phyloP scores from a whole-genome alignment of 2,797 vertebrate genomes.

The Neostethus bicornis region DNA sequence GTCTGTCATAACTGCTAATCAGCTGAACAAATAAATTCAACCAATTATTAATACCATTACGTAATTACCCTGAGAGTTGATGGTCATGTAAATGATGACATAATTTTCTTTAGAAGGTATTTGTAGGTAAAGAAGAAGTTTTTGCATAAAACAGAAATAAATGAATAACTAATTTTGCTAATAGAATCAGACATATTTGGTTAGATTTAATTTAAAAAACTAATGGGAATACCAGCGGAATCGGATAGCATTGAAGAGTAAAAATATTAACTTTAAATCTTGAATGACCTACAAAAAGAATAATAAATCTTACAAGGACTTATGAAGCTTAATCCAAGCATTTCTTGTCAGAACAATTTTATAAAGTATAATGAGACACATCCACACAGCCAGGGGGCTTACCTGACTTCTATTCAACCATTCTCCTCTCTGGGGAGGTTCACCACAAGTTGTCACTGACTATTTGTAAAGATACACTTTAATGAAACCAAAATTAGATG shows the following conservation, averaged over 20 bases:
- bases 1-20: too few species aligned
- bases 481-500: slow-evolving; percentile 28
- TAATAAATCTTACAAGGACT: slow-evolving; percentile 9
- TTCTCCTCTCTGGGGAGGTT: slow-evolving; percentile 19
- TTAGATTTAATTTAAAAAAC: too few species aligned
- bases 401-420: slow-evolving; percentile 1
- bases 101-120: too few species aligned
- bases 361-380: slow-evolving; percentile 12
- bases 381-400: background rate
- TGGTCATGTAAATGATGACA: too few species aligned
- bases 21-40: too few species aligned
- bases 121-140: too few species aligned
- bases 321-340: slow-evolving; percentile 19
- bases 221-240: background rate
- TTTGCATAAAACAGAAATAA: too few species aligned
- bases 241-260: slow-evolving; percentile 7
- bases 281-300: background rate
- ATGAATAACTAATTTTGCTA: too few species aligned
- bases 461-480: slow-evolving; percentile 32
- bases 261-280: background rate
- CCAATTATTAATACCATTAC: too few species aligned
- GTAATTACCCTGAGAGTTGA: too few species aligned
- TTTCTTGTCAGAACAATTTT: slow-evolving; percentile 7
- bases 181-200: too few species aligned
- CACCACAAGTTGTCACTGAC: slow-evolving; percentile 6